Base-by-base conservation (phyloP, 2,797 vertebrate species). In the Enteromius unitaeniatus region DNA sequence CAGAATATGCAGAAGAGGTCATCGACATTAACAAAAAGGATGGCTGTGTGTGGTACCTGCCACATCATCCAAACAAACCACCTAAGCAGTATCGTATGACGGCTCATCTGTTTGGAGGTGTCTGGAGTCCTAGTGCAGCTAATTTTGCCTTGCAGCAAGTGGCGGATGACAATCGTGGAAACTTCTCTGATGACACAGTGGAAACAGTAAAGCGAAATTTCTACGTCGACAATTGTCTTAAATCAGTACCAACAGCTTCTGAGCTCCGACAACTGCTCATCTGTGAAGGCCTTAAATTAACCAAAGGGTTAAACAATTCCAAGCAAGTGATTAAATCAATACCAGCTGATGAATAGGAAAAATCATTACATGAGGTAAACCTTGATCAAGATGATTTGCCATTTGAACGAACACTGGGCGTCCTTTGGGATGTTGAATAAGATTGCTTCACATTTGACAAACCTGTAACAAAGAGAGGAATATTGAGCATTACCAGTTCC, bases 391-490 rank as follows among this genome's bases (percentile, higher is more conserved):
- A 77, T 53, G 69, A 65, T 51, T 31, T 49, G 28, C 45, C 28
- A 37, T 62, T 65, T 13, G 26, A 82, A 64, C 1, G 11, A 75
- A 37, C 60, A 19, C 40, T 74, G 15, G 55, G 34, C 13, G 51
- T 81, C 3, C 53, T 81, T 17, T 81, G 67, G 67, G 65, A 81
- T 55, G 37, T 72, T 15, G 70, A 73, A 28, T 3, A 15, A 73
- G 45, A 73, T 73, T 49, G 23, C 26, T 73, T 51, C 42, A 82
- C 55, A 73, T 82, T 82, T 1, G 3, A 62, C 6, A n/a, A 74
- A 51, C 70, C 69, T 7, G 28, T 17, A 17, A 64, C 80, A 60
- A 82, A 82, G 21, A 82, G 69, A 82, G 80, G 80, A 49, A 4
- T 75, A 15, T 21, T 82, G 14, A 82, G 70, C 45, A 75, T 42